Evolutionary conservation across 2,113 vertebrate species (phyloP).

Genomic region (Cheirogaleus medius): DNA sequence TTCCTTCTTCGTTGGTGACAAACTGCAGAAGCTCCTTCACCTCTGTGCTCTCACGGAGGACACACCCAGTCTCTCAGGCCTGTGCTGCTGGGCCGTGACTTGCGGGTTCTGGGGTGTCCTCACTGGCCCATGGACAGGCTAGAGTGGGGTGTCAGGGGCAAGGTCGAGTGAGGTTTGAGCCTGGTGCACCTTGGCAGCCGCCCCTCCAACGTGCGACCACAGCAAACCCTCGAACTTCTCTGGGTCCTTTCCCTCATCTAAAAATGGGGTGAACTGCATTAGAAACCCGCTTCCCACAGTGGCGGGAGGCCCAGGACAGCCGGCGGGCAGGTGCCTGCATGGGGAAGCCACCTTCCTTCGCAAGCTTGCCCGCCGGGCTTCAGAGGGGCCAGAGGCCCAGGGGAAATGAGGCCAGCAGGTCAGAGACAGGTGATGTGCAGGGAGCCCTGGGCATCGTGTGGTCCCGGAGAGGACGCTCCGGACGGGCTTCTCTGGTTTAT

Average conservation of each 20-base stretch:
- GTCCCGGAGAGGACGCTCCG: rapidly evolving
- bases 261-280: neutral
- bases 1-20: neutral
- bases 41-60: neutral
- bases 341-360: rapidly evolving
- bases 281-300: too few relatives aligned
- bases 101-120: too few relatives aligned
- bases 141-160: rapidly evolving
- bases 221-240: neutral
- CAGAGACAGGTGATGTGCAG: neutral
- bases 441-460: neutral
- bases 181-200: rapidly evolving
- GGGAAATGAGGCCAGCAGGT: rapidly evolving
- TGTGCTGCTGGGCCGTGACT: rapidly evolving
- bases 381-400: neutral
- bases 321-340: rapidly evolving
- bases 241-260: neutral
- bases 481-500: neutral
- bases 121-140: rapidly evolving
- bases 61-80: rapidly evolving
- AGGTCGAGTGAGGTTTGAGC: rapidly evolving
- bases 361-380: too few relatives aligned
- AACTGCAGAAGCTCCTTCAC: rapidly evolving
- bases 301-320: neutral
- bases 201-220: rapidly evolving